Evolutionary conservation across 2,113 vertebrate genomes (phyloP).

Genomic region (Pomatorhinus ruficollis): DNA sequence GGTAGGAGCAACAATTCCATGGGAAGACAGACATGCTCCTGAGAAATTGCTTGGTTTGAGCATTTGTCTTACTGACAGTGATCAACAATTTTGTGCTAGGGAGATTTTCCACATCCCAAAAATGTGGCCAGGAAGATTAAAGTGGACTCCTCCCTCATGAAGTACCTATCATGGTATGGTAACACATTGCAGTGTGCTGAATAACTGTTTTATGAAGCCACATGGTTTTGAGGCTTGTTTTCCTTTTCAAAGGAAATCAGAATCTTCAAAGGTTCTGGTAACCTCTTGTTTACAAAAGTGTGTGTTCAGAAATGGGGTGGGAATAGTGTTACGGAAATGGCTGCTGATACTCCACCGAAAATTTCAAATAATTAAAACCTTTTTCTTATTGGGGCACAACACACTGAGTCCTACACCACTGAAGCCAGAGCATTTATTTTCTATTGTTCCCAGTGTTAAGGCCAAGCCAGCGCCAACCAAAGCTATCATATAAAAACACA

Average conservation of each 20-base stretch:
- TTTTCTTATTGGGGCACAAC: not conserved
- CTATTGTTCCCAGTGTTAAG: not conserved
- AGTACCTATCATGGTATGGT: not conserved
- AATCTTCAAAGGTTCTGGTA: not conserved
- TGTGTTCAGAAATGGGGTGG: not conserved
- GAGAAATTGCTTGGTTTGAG: not conserved
- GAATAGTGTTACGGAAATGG: not conserved
- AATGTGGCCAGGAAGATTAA: not conserved
- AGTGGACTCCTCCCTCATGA: not conserved
- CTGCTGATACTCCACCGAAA: not conserved
- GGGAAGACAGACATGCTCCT: accelerated
- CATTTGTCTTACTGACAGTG: not conserved
- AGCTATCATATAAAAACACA: not conserved
- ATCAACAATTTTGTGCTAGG: not conserved
- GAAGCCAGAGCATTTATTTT: not conserved
- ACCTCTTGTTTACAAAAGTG: not conserved
- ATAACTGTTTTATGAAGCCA: not conserved
- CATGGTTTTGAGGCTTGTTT: not conserved
- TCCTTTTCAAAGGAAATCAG: not conserved
- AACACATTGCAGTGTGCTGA: not conserved
- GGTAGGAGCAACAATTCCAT: not conserved
- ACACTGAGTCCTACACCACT: not conserved
- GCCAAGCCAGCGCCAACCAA: not conserved
- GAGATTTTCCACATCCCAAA: not conserved
- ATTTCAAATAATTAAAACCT: not conserved